phyloP scores from a whole-genome alignment of 2,888 invertebrate genomes.

The Leucania comma region DNA sequence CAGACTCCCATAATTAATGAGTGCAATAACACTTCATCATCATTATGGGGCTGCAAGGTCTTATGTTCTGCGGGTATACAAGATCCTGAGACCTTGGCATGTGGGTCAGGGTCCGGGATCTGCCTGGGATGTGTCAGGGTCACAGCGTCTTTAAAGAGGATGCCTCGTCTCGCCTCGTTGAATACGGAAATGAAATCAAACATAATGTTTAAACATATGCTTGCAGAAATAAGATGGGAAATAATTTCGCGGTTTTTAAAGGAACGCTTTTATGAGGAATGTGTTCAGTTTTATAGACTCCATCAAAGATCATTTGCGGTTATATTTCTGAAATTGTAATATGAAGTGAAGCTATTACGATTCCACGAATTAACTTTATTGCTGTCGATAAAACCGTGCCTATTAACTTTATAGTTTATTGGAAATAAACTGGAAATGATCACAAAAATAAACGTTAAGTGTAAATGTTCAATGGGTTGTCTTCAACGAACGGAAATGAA shows the following conservation, averaged over 20 bases:
- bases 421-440: conserved; percentile 19
- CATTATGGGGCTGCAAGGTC: conserved; percentile 44
- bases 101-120: conserved; percentile 31
- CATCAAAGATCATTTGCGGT: neutral
- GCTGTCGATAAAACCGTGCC: conserved; percentile 14
- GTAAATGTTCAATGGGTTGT: conserved; percentile 12
- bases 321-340: conserved; percentile 11
- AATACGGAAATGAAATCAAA: conserved; percentile 13
- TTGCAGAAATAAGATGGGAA: neutral
- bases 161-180: neutral
- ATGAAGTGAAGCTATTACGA: conserved; percentile 15
- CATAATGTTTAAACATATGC: conserved; percentile 12
- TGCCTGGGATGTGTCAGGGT: conserved; percentile 31
- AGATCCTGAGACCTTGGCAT: conserved; percentile 20
- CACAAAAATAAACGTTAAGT: conserved; percentile 12
- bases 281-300: conserved; percentile 6
- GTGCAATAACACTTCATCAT: conserved; percentile 60
- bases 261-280: neutral
- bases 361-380: conserved; percentile 31
- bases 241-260: conserved; percentile 2
- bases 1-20: conserved; percentile 35
- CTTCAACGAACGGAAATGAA: conserved; percentile 13
- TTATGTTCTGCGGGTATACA: conserved; percentile 9
- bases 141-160: conserved; percentile 7
- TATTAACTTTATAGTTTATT: conserved; percentile 26